Conservation (phyloP, 2,113 vertebrate species). For the Datnioides undecimradiatus region DNA sequence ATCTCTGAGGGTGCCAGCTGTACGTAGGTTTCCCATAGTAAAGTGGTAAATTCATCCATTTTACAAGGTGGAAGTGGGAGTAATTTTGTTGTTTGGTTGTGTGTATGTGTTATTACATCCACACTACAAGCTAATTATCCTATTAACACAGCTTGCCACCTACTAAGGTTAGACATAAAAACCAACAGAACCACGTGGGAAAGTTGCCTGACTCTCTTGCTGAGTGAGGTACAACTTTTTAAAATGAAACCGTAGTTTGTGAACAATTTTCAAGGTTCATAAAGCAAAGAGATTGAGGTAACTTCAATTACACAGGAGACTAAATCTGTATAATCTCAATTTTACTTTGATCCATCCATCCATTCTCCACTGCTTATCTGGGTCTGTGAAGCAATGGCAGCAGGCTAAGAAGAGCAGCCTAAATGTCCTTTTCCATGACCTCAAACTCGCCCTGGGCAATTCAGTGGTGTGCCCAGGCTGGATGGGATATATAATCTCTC, state of each 20-base stretch:
- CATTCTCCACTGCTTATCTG: not conserved
- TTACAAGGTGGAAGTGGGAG: constrained; percentile 50
- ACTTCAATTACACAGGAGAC: not conserved
- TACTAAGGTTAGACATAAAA: constrained; percentile 32
- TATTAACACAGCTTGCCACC: constrained; percentile 44
- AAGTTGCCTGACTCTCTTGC: not conserved
- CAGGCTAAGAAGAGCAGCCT: not conserved
- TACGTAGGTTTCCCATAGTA: constrained; percentile 29
- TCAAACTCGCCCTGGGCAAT: not conserved
- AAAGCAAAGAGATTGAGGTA: not conserved
- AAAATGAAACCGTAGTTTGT: constrained; percentile 11
- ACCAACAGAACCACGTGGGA: constrained; percentile 29
- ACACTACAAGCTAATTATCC: constrained; percentile 58
- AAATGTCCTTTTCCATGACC: not conserved
- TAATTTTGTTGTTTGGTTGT: constrained; percentile 29
- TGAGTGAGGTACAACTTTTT: constrained; percentile 15
- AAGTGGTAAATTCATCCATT: constrained; percentile 36
- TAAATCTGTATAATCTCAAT: constrained; percentile 5
- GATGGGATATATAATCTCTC: not conserved
- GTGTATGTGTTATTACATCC: constrained; percentile 21
- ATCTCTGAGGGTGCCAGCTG: constrained; percentile 20
- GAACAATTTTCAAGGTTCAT: not conserved
- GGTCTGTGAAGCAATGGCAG: not conserved
- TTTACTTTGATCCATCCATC: not conserved
- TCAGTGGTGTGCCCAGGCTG: not conserved